Evolutionary conservation across 2,888 invertebrate species (phyloP).

Genomic region (Brachyopa scutellaris): DNA sequence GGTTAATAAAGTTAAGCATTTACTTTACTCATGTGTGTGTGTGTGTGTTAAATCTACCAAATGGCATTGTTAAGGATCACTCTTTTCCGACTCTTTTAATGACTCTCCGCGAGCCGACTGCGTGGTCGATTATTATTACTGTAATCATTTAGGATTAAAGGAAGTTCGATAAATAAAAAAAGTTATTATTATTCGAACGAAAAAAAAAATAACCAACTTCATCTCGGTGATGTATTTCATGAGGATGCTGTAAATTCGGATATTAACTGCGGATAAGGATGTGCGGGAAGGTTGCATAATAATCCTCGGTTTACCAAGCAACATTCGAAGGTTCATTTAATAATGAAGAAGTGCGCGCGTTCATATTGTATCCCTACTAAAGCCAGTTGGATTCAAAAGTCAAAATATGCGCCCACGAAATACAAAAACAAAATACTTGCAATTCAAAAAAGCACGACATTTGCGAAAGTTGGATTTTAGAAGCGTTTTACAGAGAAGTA

Average conservation of each 20-base stretch:
- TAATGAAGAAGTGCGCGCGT: background rate
- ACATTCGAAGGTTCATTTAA: slow-evolving; percentile 8
- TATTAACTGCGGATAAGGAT: slow-evolving; percentile 63
- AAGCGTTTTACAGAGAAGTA: no score
- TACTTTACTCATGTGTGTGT: slow-evolving; percentile 13
- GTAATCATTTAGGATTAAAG: slow-evolving; percentile 73
- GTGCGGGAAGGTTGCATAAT: no score
- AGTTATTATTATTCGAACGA: slow-evolving; percentile 67
- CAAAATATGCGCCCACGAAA: no score
- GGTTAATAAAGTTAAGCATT: slow-evolving; percentile 70
- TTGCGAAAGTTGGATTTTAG: no score
- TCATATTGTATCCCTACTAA: no score
- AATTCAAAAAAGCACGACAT: no score
- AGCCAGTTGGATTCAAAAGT: no score
- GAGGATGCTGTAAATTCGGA: slow-evolving; percentile 63
- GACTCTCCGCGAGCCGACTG: slow-evolving; percentile 58
- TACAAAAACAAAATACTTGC: no score
- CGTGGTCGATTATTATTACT: slow-evolving; percentile 67
- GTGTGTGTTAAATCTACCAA: slow-evolving; percentile 5
- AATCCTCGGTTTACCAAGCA: slow-evolving; percentile 40
- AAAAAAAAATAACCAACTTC: no score
- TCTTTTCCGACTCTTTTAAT: slow-evolving; percentile 37
- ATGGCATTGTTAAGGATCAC: slow-evolving; percentile 57
- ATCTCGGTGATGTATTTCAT: slow-evolving; percentile 50
- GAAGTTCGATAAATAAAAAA: slow-evolving; percentile 72